Conservation (phyloP, 2,888 invertebrate genomes). For the Diaperis boleti region DNA sequence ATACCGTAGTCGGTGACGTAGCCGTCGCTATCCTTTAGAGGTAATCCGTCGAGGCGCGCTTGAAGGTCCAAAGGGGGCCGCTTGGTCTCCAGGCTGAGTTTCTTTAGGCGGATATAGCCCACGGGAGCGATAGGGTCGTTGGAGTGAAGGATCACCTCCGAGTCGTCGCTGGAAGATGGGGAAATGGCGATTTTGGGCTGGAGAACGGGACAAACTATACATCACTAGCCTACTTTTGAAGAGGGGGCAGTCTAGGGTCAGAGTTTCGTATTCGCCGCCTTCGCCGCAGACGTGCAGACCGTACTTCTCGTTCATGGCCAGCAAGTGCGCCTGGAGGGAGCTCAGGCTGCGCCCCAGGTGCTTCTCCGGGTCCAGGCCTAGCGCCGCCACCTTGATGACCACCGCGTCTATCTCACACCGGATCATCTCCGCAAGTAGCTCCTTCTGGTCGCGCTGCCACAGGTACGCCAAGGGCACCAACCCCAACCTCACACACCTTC, state of each 20-base stretch:
- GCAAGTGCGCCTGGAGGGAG: slow-evolving; percentile 88
- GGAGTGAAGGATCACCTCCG: slow-evolving; percentile 88
- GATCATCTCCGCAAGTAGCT: slow-evolving; percentile 97
- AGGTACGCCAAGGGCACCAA: slow-evolving; percentile 92
- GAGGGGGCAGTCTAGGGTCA: slow-evolving; percentile 96
- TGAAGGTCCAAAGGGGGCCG: slow-evolving; percentile 64
- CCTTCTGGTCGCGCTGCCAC: slow-evolving; percentile 96
- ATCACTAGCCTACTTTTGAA: slow-evolving; percentile 91
- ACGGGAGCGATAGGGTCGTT: slow-evolving; percentile 95
- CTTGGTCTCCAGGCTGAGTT: slow-evolving; percentile 82
- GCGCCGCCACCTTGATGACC: slow-evolving; percentile 96
- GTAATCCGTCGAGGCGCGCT: slow-evolving; percentile 59
- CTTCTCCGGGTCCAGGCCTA: slow-evolving; percentile 87
- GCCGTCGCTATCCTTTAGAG: slow-evolving; percentile 62
- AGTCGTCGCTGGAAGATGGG: slow-evolving; percentile 77
- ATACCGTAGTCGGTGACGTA: slow-evolving; percentile 64
- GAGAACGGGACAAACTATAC: slow-evolving; percentile 68
- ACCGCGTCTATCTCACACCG: slow-evolving; percentile 92
- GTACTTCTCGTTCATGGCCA: slow-evolving; percentile 92
- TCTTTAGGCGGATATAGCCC: slow-evolving; percentile 90
- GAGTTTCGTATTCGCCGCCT: slow-evolving; percentile 99
- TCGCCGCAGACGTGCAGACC: slow-evolving; percentile 97
- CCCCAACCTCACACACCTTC: slow-evolving; percentile 89
- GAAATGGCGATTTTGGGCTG: background rate
- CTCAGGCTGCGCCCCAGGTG: slow-evolving; percentile 90